These are phyloP conservation scores for Perithous albicinctus DNA, from an alignment of 2,888 invertebrate species.

Conservation along the genomic window DNA sequence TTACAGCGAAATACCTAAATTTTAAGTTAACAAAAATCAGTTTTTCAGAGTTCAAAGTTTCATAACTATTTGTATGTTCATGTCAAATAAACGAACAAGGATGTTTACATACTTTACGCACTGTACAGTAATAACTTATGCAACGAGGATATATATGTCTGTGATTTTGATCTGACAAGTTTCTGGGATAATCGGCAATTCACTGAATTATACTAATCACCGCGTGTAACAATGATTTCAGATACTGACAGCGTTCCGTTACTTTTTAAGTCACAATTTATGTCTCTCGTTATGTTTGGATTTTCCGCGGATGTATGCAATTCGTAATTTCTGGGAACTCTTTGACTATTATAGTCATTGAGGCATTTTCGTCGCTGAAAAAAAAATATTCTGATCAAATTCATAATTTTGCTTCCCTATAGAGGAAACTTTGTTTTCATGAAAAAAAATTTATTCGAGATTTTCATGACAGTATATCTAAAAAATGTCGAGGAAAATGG, in stretches of 20 bases:
- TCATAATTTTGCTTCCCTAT: no score
- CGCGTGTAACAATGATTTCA: conserved; percentile 40
- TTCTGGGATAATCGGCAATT: conserved; percentile 53
- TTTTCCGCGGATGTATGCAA: conserved; percentile 17
- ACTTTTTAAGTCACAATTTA: conserved; percentile 40
- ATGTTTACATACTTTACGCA: conserved; percentile 28
- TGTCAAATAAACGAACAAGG: conserved; percentile 13
- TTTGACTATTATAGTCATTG: neutral
- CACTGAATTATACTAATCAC: conserved; percentile 48
- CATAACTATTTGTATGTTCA: neutral
- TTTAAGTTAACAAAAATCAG: neutral
- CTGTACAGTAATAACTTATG: conserved; percentile 29
- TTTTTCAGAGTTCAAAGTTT: neutral
- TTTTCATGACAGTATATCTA: no score
- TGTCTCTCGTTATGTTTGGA: conserved; percentile 32
- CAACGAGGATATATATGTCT: conserved; percentile 49
- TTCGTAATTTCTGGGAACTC: conserved; percentile 29
- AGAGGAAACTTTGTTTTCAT: no score
- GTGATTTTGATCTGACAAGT: conserved; percentile 51
- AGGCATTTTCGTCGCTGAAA: neutral
- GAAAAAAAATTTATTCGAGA: no score
- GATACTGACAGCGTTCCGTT: conserved; percentile 24
- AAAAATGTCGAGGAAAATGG: no score
- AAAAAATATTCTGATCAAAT: neutral
- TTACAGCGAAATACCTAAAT: no score